Conservation (phyloP, 2,113 vertebrate species). For the Alethe diademata region DNA sequence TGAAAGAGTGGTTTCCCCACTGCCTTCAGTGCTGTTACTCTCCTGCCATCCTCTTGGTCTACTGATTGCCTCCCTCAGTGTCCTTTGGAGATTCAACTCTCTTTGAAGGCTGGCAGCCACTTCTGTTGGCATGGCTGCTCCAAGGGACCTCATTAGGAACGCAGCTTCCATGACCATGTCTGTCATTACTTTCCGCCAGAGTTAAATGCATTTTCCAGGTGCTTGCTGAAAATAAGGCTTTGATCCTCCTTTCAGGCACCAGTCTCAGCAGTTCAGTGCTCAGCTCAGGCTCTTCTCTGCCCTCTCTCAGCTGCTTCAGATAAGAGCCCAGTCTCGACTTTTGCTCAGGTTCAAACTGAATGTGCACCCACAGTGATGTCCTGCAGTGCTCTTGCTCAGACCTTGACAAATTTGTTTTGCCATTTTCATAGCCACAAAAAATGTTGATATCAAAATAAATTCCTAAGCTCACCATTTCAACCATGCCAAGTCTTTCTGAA, state of each 20-base stretch:
- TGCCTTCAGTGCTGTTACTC: neutral
- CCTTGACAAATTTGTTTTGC: neutral
- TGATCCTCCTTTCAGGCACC: neutral
- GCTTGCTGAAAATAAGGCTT: neutral
- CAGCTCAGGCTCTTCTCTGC: neutral
- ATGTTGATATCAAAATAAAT: neutral
- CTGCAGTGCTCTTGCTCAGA: neutral
- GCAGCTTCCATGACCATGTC: neutral
- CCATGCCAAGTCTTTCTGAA: neutral
- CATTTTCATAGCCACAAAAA: neutral
- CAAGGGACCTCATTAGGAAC: neutral
- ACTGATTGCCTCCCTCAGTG: neutral
- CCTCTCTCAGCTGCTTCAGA: neutral
- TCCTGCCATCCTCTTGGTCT: neutral
- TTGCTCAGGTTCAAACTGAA: neutral
- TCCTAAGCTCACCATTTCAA: neutral
- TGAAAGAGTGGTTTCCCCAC: neutral
- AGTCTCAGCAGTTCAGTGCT: neutral
- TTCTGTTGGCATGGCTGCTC: accelerated
- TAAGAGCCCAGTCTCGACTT: neutral
- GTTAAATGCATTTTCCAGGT: neutral
- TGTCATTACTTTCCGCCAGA: neutral
- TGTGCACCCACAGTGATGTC: accelerated
- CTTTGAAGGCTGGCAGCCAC: neutral
- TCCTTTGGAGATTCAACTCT: neutral